Evolutionary conservation across 2,113 vertebrate genomes (phyloP).

Genomic region (Neolamprologus tretocephalus): DNA sequence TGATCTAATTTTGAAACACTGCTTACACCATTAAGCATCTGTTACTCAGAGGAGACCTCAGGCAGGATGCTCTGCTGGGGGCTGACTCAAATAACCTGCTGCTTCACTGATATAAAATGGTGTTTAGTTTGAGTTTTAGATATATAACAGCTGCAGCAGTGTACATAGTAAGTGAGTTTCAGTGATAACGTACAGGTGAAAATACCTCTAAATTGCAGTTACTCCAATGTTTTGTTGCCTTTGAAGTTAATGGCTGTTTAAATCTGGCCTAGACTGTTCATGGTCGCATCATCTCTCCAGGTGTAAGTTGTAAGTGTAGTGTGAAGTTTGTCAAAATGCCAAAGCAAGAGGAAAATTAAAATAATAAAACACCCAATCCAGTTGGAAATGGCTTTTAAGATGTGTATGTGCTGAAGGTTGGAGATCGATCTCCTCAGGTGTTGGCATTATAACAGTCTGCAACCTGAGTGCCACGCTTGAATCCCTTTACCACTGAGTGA

Average conservation of each 20-base stretch:
- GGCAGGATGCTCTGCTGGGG: not conserved
- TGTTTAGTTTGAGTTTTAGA: not conserved
- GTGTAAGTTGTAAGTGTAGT: not conserved
- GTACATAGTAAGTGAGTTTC: not conserved
- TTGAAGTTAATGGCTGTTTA: not conserved
- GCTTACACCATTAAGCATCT: not conserved
- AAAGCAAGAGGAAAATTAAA: not conserved
- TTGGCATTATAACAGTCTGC: not conserved
- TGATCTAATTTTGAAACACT: not conserved
- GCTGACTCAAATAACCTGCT: not conserved
- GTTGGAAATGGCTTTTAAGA: not conserved
- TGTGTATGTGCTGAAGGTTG: not conserved
- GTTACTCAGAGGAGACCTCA: not conserved
- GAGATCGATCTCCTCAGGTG: not conserved
- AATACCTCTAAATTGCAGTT: not conserved
- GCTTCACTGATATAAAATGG: not conserved
- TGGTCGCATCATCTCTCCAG: not conserved
- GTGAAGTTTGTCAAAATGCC: not conserved
- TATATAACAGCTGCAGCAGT: not conserved
- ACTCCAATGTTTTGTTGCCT: not conserved
- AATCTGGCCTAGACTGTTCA: not conserved
- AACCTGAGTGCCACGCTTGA: not conserved
- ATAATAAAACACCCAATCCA: not conserved
- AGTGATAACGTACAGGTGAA: not conserved
- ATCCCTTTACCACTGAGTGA: not conserved